Base-by-base conservation (phyloP, 2,888 invertebrate genomes). In the Leptopilina drosophilae region DNA sequence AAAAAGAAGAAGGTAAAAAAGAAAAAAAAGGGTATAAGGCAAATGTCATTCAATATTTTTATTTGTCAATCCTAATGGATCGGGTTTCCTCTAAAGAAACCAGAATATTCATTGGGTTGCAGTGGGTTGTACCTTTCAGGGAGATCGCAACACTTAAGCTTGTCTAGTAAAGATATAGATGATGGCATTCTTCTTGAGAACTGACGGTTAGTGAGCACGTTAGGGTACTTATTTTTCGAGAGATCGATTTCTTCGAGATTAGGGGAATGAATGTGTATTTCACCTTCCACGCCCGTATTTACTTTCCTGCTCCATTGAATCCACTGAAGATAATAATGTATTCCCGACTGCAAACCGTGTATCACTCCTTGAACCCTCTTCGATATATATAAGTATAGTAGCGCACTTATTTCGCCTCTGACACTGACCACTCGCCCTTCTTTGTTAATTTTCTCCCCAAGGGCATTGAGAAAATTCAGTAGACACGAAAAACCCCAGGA, bases 171-270 rank as follows among this genome's bases (percentile, higher is more conserved):
- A 33, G 33, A 33, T 33, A 26, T 56, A 73, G 14, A 56, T n/a
- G 56, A 59, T 73, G n/a, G 33, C 73, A 56, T 73, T 73, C 73
- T 73, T 56, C 33, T 56, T 73, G 11, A 73, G 56, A 33, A 9
- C 73, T 73, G 56, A 59, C 56, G 73, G 56, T 56, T 73, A 56
- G 33, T n/a, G 73, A 73, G 56, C 73, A 56, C 73, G 73, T 73
- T 73, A 73, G 73, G 33, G 73, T 56, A 73, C 53, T 56, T 73
- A 73, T 26, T 73, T 73, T 73, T 73, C 73, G 56, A 33, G 73
- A 73, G 73, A 73, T 73, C 56, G 73, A 73, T 73, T 73, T 73
- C 56, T 73, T 73, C 3, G 73, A 73, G 73, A 73, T 73, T 73
- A 73, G 73, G 73, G 56, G 56, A 73, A 73, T 59, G 40, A 73